Percentiles rank a stretch among this genome's conserved stretches.
Evolutionary conservation across 2,113 vertebrate genomes (phyloP).

Genomic region (Agelaius phoeniceus): DNA sequence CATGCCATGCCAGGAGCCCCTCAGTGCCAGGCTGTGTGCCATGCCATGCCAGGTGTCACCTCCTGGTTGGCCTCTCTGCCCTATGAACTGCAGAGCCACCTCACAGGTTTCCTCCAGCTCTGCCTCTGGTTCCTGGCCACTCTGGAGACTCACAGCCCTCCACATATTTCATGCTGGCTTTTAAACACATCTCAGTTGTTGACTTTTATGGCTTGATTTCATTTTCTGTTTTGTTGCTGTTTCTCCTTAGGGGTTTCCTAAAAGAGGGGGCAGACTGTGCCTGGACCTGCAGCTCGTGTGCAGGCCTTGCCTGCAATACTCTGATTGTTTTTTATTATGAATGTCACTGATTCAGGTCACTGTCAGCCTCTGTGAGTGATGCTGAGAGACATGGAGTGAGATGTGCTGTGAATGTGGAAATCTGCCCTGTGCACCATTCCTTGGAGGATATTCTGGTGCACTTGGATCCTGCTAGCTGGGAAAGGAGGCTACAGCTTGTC

Average conservation of each 20-base stretch:
- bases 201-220: neutral
- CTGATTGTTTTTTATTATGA: neutral
- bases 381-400: neutral
- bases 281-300: neutral
- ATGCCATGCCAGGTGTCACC: neutral
- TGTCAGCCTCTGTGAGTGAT: neutral
- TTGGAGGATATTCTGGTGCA: neutral
- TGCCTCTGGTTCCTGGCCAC: no score
- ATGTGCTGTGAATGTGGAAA: neutral
- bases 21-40: neutral
- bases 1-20: neutral
- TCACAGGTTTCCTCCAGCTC: neutral
- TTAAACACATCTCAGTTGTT: neutral
- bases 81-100: neutral
- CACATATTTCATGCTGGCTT: neutral
- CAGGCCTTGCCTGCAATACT: neutral
- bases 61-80: neutral
- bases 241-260: neutral
- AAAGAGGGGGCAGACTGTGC: neutral
- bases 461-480: neutral
- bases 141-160: neutral
- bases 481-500: neutral
- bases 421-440: neutral
- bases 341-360: neutral
- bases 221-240: neutral